Percentiles rank a stretch among this genome's conserved stretches.
Evolutionary conservation across 2,113 vertebrate genomes (phyloP).

Genomic region (Plotosus lineatus): DNA sequence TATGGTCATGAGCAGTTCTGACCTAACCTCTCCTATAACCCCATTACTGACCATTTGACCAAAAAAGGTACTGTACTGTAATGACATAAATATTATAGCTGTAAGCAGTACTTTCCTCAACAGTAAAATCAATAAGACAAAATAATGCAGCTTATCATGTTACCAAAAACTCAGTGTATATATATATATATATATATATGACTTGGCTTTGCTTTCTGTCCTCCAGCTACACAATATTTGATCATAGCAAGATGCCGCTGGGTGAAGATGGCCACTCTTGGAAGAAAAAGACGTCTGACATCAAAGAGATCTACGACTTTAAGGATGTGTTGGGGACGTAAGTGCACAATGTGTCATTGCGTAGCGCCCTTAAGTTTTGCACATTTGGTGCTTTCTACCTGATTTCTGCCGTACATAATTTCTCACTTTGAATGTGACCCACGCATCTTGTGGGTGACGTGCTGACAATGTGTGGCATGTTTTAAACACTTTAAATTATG

Average conservation of each 20-base stretch:
- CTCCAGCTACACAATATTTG: conserved; percentile 64
- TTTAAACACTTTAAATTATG: neutral
- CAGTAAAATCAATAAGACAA: neutral
- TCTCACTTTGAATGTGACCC: neutral
- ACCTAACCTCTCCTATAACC: neutral
- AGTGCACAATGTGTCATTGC: conserved; percentile 60
- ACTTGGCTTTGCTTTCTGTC: conserved; percentile 36
- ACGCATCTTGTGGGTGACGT: neutral
- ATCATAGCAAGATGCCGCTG: conserved; percentile 76
- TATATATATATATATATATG: neutral
- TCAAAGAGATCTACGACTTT: conserved; percentile 79
- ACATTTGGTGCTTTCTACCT: too few species aligned
- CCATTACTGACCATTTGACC: too few species aligned
- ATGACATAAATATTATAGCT: too few species aligned
- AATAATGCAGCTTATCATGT: neutral
- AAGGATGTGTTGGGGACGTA: conserved; percentile 78
- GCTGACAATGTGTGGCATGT: neutral
- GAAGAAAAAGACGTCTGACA: conserved; percentile 76
- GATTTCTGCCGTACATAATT: neutral
- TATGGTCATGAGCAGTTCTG: too few species aligned
- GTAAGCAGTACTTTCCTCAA: neutral
- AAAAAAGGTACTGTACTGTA: neutral
- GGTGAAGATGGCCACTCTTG: conserved; percentile 75
- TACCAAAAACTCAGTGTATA: neutral
- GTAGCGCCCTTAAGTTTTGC: neutral